These are phyloP conservation scores for Tetragnatha versicolor DNA, from an alignment of 1,140 invertebrate genomes.

Conservation along the genomic window DNA sequence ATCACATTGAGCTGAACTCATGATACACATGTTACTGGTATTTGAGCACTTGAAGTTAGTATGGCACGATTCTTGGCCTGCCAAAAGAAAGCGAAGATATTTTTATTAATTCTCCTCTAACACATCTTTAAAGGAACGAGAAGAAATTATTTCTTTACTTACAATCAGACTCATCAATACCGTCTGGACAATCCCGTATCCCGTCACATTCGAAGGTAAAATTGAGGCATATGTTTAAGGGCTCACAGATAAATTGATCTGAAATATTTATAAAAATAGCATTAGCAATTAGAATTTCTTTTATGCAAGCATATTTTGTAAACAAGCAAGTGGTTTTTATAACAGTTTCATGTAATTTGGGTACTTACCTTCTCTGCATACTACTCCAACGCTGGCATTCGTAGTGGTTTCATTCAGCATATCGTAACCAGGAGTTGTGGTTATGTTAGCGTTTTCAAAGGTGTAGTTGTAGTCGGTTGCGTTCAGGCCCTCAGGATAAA, in stretches of 20 bases:
- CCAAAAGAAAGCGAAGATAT: not conserved
- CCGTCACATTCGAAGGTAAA: constrained; percentile 54
- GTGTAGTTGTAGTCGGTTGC: constrained; percentile 1
- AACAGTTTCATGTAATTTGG: too few species aligned
- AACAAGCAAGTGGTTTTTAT: not conserved
- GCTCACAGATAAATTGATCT: constrained; percentile 47
- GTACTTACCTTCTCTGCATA: constrained; percentile 43
- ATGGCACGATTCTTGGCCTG: constrained; percentile 34
- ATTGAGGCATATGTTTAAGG: constrained; percentile 41
- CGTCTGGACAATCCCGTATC: constrained; percentile 53
- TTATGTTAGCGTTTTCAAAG: constrained; percentile 12
- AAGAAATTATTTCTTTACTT: not conserved
- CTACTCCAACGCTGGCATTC: constrained; percentile 23
- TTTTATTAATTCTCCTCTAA: not conserved
- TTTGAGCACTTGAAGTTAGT: constrained; percentile 52
- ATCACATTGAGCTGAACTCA: constrained; percentile 77
- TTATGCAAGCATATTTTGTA: not conserved
- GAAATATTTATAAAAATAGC: not conserved
- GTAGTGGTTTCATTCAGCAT: constrained; percentile 43
- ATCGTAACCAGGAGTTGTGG: constrained; percentile 4
- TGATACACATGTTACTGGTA: constrained; percentile 70
- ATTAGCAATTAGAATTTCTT: not conserved
- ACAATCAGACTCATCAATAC: constrained; percentile 54
- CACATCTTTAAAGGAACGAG: not conserved
- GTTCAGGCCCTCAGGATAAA: not conserved